Evolutionary conservation across 92 coral and sea anemone species (phyloP), one percentile per base, ranked within the genome.

Genomic region (Parazoanthus atlanticus): DNA sequence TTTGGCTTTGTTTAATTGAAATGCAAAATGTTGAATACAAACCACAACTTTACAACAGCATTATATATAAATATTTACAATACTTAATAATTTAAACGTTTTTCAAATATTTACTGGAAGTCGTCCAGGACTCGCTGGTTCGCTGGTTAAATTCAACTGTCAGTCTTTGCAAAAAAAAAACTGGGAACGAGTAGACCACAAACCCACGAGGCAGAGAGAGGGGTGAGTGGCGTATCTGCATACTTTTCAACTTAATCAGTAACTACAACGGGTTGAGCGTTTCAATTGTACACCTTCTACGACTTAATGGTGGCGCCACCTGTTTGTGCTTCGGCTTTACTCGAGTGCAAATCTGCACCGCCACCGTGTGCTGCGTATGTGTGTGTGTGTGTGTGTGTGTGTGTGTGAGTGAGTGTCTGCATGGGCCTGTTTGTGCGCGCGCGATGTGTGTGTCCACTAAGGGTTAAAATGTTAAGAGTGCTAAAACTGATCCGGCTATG

Each of bases 131-230:
- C 33, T 5, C 8, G 17, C 43, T 29, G 38, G 77, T 12, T 8
- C 11, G 41, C 38, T 36, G 12, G 25, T 29, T 13, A 73, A 17
- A 30, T 29, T 56, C 4, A 56, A 56, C 66, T 56, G 66, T 21
- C 66, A 56, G 66, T 61, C 69, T 19, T 61, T 61, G 69, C 69
- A 61, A 29, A 3, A 61, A 29, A 3, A 19, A 31, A 41, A 74
- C 49, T 74, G 79, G 79, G 79, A 74, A 34, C 43, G 79, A 74
- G 10, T 33, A 74, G 26, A 74, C 47, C 23, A 74, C 49, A 74
- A 74, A 41, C 21, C 47, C 40, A 5, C 28, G 26, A 25, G 16
- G 69, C 28, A 21, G n/a, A n/a, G 32, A 28, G 56, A 8, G 79
- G 79, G 25, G 74, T 47, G 67, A 17, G 71, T 31, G 19, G 25